Percentiles rank a stretch among this genome's conserved stretches.
These are phyloP conservation scores for Gymnarchus niloticus DNA, from an alignment of 2,113 vertebrate species.

Conservation along the genomic window DNA sequence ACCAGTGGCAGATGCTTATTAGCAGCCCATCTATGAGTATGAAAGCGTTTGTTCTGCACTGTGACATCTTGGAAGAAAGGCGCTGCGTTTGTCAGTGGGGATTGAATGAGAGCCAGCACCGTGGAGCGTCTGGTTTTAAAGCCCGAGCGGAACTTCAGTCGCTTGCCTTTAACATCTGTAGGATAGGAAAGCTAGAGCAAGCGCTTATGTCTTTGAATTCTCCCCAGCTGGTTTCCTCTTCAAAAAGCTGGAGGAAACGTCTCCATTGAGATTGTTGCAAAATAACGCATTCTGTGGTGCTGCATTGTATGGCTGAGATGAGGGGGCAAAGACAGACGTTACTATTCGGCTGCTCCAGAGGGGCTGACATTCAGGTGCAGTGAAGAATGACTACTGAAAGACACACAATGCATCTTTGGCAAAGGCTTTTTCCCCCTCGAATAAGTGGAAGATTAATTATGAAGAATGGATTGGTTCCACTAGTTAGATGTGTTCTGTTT, in stretches of 20 bases:
- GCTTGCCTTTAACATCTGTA: conserved; percentile 53
- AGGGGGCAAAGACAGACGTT: neutral
- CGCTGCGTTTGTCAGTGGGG: conserved; percentile 8
- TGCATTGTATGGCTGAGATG: neutral
- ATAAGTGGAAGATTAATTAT: conserved; percentile 25
- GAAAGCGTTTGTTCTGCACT: conserved; percentile 13
- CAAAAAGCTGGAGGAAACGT: conserved; percentile 1
- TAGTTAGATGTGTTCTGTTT: neutral
- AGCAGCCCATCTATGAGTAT: neutral
- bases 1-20: neutral
- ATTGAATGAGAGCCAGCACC: conserved; percentile 2
- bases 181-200: conserved; percentile 43
- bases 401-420: conserved; percentile 10
- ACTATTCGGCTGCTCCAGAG: neutral
- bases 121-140: conserved; percentile 29
- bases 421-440: neutral
- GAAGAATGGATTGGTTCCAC: conserved; percentile 29
- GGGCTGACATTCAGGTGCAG: neutral
- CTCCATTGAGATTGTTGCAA: conserved; percentile 4
- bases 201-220: conserved; percentile 37
- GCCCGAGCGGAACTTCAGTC: conserved; percentile 33
- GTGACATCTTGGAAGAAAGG: conserved; percentile 9
- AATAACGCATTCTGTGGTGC: neutral
- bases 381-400: conserved; percentile 6
- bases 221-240: conserved; percentile 46